Evolutionary conservation across 2,797 vertebrate species (phyloP), one percentile per base, ranked within the genome.

Genomic region (Sebastes hubbsi): DNA sequence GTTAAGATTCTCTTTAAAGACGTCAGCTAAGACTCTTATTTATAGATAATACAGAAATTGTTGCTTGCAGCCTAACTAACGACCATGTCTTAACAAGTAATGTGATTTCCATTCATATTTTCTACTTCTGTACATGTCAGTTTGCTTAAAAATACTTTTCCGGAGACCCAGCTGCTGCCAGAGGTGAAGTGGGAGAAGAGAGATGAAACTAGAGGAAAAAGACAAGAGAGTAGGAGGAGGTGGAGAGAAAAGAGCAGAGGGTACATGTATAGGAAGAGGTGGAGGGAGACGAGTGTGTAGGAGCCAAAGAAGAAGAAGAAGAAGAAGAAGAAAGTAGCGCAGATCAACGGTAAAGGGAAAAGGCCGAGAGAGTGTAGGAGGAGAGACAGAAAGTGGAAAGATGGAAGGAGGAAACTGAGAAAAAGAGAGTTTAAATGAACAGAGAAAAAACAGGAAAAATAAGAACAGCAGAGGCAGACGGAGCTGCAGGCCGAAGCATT

Each of bases 401-500:
- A 76, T n/a, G 22, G 62, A 63, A 11, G 38, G 24, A 63, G 18
- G n/a, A 25, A 60, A 61, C 52, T 16, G 60, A 66, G 58, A 60
- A 65, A 14, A 25, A 56, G 54, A 65, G 63, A 56, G 27, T 38
- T 14, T 38, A 54, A 52, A 13, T 12, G 27, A 52, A 30, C 7
- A 54, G 30, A 54, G 52, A 29, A 52, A 62, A 27, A 55, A 59
- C 42, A 52, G 46, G 62, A 42, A 52, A 52, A 56, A 42, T 29
- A 72, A 25, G 63, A 68, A 34, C 1, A 6, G 56, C 22, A 30
- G 80, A 70, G 67, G 66, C 83, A 86, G 86, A 79, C 62, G 24
- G 77, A 82, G 86, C 86, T 87, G 81, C 78, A 55, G 87, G 84
- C 82, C 25, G 65, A 14, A 78, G 82, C 58, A 3, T 75, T 87